These are phyloP conservation scores for Elymnias hypermnestra DNA, from an alignment of 1,140 invertebrate species.

Conservation along the genomic window DNA sequence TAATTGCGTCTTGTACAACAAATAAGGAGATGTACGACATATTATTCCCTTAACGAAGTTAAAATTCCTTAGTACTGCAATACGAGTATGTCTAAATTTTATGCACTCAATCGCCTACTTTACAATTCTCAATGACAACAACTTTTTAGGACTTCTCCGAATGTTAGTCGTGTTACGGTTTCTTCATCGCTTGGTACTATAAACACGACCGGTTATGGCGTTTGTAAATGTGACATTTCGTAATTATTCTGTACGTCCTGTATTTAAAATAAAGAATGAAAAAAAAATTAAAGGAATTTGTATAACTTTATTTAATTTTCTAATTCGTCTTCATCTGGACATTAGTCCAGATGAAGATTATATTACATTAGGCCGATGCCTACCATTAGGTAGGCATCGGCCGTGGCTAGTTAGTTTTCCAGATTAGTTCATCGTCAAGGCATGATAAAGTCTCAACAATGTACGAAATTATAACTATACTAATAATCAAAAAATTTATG, in stretches of 20 bases:
- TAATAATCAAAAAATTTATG: no score
- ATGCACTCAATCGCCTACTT: slow-evolving; percentile 5
- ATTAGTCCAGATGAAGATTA: no score
- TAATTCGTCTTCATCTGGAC: no score
- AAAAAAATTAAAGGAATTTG: no score
- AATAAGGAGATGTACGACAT: slow-evolving; percentile 17
- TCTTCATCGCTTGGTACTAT: neutral
- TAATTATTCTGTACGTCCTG: neutral
- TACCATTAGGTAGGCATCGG: no score
- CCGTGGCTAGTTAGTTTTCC: no score
- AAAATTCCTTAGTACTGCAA: neutral
- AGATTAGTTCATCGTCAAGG: no score
- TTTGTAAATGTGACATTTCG: neutral
- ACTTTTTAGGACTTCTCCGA: slow-evolving; percentile 6
- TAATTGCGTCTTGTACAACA: slow-evolving; percentile 4
- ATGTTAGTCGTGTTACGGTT: neutral
- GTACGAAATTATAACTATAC: no score
- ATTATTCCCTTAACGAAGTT: slow-evolving; percentile 11
- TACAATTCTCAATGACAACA: slow-evolving; percentile 10
- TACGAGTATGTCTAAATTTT: slow-evolving; percentile 11
- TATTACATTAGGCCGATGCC: no score
- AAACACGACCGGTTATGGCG: neutral
- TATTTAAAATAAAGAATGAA: no score
- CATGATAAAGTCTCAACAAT: no score
- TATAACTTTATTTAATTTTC: no score